phyloP scores from a whole-genome alignment of 2,113 vertebrate species.

The Chrysochloris asiatica region DNA sequence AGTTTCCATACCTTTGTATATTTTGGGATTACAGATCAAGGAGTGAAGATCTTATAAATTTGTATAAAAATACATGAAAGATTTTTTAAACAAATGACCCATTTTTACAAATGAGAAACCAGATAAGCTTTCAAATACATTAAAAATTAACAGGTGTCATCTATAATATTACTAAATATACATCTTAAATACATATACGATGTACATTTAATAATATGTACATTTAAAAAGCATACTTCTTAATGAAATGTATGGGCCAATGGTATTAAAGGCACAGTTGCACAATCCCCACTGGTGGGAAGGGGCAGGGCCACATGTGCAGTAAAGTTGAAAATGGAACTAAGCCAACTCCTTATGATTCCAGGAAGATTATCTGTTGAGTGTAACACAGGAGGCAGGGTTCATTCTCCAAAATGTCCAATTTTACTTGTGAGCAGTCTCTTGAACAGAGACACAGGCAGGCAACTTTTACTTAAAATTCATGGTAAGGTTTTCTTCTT shows the following conservation, averaged over 20 bases:
- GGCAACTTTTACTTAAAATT: too few relatives aligned
- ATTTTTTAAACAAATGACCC: slow-evolving; percentile 65
- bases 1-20: slow-evolving; percentile 45
- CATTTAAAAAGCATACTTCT: slow-evolving; percentile 74
- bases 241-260: slow-evolving; percentile 20
- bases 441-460: too few relatives aligned
- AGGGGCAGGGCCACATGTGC: slow-evolving; percentile 26
- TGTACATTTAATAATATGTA: slow-evolving; percentile 82
- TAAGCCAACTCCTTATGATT: slow-evolving; percentile 22
- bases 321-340: slow-evolving; percentile 1
- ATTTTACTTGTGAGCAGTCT: too few relatives aligned
- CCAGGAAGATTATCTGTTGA: slow-evolving; percentile 48
- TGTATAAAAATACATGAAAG: slow-evolving; percentile 59
- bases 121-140: slow-evolving; percentile 67
- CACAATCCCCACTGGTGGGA: slow-evolving; percentile 8
- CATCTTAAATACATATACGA: too few relatives aligned
- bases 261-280: slow-evolving; percentile 32
- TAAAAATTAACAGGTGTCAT: slow-evolving; percentile 82
- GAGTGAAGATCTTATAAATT: slow-evolving; percentile 53
- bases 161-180: too few relatives aligned
- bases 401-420: too few relatives aligned
- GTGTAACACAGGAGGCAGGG: slow-evolving; percentile 57
- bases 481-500: too few relatives aligned
- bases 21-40: slow-evolving; percentile 62
- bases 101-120: slow-evolving; percentile 75